Base-by-base conservation (phyloP, 2,888 invertebrate genomes). In the Rhamphomyia laevipes region DNA sequence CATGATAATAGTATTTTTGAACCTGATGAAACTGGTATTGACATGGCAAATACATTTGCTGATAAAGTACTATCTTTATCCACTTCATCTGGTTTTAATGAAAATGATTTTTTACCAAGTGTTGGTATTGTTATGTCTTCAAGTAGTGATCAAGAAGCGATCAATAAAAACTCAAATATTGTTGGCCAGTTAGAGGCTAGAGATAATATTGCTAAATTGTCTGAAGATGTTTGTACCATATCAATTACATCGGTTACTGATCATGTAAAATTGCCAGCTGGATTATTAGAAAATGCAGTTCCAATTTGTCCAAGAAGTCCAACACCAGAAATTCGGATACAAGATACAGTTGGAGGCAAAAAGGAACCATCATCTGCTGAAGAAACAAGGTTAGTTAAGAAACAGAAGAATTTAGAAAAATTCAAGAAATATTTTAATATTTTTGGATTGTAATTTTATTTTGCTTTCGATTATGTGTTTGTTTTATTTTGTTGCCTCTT, bases 1-100 rank as follows among this genome's bases (percentile, higher is more conserved):
- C 77, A 77, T 52, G 77, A 80, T 15, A 81, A 78, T 16, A 83
- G 82, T 56, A 78, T 80, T 43, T 77, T 73, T 47, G 70, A 70
- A 52, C 68, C 70, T 3, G 68, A 70, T 33, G 63, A 74, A 56
- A 74, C 74, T 50, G 74, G 75, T 4, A 45, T 55, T 44, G 48
- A 66, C 47, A 60, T 63, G 35, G 64, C 55, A 4, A 55, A 58
- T 16, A 54, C 57, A 16, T 27, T 27, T 27, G 23, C 23, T 27
- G 23, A 27, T 27, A 27, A 27, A 27, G 23, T 27, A 27, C 23
- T 27, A 27, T 27, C 23, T 27, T 7, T 27, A 9, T 56, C 57
- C 10, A 48, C 50, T 44, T 43, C 58, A 17, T 53, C 57, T 2
- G 60, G 57, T 23, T 69, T 64, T 63, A 64, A 66, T 16, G 68